Conservation (phyloP, 2,888 invertebrate species). For the Holacanthella duospinosa region DNA sequence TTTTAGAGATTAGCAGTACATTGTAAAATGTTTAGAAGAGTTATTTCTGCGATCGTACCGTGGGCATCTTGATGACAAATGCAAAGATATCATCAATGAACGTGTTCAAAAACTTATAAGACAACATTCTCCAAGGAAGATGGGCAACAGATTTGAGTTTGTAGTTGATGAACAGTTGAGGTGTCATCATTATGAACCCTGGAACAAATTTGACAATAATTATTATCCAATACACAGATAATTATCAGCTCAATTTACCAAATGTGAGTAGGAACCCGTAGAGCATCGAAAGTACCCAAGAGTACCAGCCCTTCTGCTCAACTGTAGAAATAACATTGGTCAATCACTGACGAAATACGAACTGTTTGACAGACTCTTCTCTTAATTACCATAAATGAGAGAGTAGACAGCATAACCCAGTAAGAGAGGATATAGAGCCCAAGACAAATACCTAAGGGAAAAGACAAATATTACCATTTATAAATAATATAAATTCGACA, state of each 20-base stretch:
- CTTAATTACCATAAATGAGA: conserved; percentile 55
- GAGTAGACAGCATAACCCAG: conserved; percentile 92
- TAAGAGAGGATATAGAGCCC: conserved; percentile 88
- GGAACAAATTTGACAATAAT: conserved; percentile 20
- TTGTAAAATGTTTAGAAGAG: not conserved
- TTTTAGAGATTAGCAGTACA: not conserved
- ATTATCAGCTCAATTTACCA: conserved; percentile 42
- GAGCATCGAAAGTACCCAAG: conserved; percentile 88
- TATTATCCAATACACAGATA: not conserved
- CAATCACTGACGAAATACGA: conserved; percentile 87
- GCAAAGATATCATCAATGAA: conserved; percentile 99
- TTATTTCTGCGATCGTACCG: conserved; percentile 42
- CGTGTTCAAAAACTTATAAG: conserved; percentile 97
- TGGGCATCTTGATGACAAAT: conserved; percentile 99
- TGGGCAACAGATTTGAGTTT: conserved; percentile 98
- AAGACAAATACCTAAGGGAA: conserved; percentile 72
- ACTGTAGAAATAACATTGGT: too few relatives aligned
- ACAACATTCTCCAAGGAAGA: conserved; percentile 99
- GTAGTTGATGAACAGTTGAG: conserved; percentile 98
- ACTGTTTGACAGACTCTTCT: too few relatives aligned
- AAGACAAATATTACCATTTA: too few relatives aligned
- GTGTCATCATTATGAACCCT: conserved; percentile 99
- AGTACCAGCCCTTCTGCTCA: conserved; percentile 99
- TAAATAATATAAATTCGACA: not conserved
- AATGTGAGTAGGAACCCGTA: conserved; percentile 97